phyloP scores from a whole-genome alignment of 2,797 vertebrate species.

The Premnoplex brunnescens region DNA sequence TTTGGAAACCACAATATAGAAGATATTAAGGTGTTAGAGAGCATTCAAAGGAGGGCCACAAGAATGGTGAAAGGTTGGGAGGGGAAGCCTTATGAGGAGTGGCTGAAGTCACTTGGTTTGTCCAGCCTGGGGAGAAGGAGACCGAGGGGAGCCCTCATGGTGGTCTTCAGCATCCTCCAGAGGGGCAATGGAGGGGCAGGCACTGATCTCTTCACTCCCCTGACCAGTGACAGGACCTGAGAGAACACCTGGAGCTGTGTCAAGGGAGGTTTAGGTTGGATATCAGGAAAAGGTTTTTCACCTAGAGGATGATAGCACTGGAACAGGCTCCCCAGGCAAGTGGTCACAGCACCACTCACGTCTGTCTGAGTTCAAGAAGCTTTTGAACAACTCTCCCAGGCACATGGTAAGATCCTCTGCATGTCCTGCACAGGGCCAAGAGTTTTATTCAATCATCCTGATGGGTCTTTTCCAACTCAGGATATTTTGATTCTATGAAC shows the following conservation, averaged over 20 bases:
- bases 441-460: neutral
- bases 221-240: neutral
- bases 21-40: neutral
- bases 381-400: neutral
- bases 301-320: neutral
- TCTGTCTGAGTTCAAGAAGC: neutral
- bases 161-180: neutral
- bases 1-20: neutral
- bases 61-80: neutral
- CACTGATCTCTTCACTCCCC: neutral
- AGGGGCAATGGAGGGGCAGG: neutral
- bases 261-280: neutral
- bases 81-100: neutral
- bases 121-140: neutral
- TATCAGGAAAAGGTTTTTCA: neutral
- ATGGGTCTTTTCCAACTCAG: neutral
- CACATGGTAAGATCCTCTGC: neutral
- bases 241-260: neutral
- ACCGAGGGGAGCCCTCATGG: neutral
- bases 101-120: neutral
- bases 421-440: neutral
- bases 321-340: neutral
- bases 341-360: neutral
- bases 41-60: neutral
- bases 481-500: neutral